These are phyloP conservation scores for Mandrillus leucophaeus DNA, from an alignment of 2,113 vertebrate genomes.

Conservation along the genomic window DNA sequence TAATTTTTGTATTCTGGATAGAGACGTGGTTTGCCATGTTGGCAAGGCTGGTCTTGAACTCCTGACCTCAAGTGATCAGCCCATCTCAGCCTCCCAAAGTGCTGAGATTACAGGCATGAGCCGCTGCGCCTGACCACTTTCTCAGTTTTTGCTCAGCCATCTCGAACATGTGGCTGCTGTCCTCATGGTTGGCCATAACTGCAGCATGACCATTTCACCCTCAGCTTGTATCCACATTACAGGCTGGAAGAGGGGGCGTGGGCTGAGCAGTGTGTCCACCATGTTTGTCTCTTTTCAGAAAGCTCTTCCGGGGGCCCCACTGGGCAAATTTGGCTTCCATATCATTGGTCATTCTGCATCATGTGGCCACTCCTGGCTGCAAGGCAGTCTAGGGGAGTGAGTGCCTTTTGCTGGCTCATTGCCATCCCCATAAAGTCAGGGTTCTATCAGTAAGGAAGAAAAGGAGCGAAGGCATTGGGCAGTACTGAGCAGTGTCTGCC, in stretches of 20 bases:
- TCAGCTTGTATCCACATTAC: rapidly evolving
- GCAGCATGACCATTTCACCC: too few species aligned
- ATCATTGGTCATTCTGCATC: background rate
- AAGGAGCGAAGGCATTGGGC: background rate
- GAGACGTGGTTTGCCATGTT: too few species aligned
- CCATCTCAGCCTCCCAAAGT: too few species aligned
- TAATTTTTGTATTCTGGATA: too few species aligned
- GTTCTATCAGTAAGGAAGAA: background rate
- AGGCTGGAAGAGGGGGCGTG: background rate
- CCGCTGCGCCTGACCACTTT: rapidly evolving
- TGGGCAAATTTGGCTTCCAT: background rate
- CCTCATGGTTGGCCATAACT: background rate
- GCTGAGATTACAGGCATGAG: too few species aligned
- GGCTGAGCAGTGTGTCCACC: background rate
- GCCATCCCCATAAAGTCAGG: background rate
- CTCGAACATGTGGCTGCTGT: background rate
- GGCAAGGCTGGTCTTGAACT: too few species aligned
- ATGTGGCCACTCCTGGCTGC: background rate
- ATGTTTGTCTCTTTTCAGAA: background rate
- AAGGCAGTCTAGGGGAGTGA: background rate
- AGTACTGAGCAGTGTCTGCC: background rate
- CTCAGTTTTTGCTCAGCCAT: background rate
- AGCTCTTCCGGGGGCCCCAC: background rate
- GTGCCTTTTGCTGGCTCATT: background rate
- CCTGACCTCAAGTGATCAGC: too few species aligned